These are phyloP conservation scores for Calameuta pallipes DNA, from an alignment of 2,888 invertebrate species.

Conservation along the genomic window DNA sequence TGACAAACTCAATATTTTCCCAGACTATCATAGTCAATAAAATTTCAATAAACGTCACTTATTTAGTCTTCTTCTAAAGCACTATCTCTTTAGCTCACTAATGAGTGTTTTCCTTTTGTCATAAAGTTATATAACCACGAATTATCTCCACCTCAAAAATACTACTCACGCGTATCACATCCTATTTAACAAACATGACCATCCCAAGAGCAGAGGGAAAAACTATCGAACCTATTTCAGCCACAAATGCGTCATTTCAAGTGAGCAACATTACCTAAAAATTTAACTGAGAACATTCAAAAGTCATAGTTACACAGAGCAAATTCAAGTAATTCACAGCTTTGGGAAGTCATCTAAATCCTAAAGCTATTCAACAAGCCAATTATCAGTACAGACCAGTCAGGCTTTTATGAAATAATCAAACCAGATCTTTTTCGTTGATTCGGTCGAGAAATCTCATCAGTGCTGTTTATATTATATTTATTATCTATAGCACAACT, in stretches of 20 bases:
- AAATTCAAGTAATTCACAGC: background rate
- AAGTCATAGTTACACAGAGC: background rate
- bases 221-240: background rate
- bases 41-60: background rate
- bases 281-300: background rate
- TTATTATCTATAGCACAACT: background rate
- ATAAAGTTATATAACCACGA: background rate
- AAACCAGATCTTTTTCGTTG: background rate
- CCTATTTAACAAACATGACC: background rate
- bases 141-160: background rate
- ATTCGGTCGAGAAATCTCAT: background rate
- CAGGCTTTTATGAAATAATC: too few relatives aligned
- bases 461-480: background rate
- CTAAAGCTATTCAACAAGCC: background rate
- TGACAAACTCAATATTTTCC: background rate
- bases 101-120: background rate
- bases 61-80: background rate
- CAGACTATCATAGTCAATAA: background rate
- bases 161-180: background rate
- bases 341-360: background rate
- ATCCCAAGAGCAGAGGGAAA: background rate
- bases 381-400: background rate
- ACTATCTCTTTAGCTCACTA: background rate
- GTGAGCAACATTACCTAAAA: background rate
- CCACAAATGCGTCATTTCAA: background rate